A percentile compares a stretch with the other conserved stretches of the same genome.
phyloP scores from a whole-genome alignment of 2,797 vertebrate species.

The Tamandua tetradactyla region DNA sequence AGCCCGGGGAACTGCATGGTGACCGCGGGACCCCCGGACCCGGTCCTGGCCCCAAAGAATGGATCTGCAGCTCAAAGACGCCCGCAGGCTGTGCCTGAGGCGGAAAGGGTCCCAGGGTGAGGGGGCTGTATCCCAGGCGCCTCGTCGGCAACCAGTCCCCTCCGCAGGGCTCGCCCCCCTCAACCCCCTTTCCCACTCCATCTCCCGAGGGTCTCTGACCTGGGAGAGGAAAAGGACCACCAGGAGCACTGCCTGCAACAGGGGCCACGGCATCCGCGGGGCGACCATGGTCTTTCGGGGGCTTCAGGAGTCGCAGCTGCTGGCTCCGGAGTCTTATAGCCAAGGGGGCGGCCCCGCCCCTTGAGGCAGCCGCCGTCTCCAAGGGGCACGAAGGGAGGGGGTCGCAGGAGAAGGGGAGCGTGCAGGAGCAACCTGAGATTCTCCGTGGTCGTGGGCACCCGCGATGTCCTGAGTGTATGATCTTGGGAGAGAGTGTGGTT shows the following conservation, averaged over 20 bases:
- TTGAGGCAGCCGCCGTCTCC: not conserved
- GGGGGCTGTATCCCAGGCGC: not conserved
- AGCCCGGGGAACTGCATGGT: conserved; percentile 77
- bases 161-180: not conserved
- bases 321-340: conserved; percentile 49
- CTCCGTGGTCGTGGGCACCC: not conserved
- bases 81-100: conserved; percentile 86
- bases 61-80: conserved; percentile 92
- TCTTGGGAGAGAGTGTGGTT: not conserved
- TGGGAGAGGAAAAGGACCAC: conserved; percentile 60
- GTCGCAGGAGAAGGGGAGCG: not conserved
- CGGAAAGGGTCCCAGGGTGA: not conserved
- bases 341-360: conserved; percentile 65
- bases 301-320: conserved; percentile 53
- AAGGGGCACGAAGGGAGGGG: not conserved
- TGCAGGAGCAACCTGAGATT: not conserved
- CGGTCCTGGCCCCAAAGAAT: conserved; percentile 83
- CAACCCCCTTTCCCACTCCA: not conserved
- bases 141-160: not conserved
- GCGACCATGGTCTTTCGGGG: conserved; percentile 60
- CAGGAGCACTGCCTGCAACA: conserved; percentile 66
- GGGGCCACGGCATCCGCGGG: not conserved
- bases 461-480: not conserved
- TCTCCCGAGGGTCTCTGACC: conserved; percentile 56
- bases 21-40: conserved; percentile 79